Base-by-base conservation (phyloP, 2,797 vertebrate genomes). In the Acanthornis magna region DNA sequence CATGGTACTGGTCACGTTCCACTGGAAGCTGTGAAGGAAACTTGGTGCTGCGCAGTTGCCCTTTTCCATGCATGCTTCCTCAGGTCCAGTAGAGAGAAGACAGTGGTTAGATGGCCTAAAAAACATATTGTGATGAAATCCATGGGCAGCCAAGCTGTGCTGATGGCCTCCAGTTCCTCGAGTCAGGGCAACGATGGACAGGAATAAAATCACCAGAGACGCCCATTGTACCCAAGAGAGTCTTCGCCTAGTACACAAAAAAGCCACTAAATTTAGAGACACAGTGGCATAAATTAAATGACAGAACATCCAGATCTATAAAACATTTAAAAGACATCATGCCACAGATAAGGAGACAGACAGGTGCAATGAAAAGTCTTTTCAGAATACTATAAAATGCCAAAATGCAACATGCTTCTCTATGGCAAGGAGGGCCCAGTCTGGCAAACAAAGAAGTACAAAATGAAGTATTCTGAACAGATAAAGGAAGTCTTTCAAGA, bases 181-280 rank as follows among this genome's bases (percentile, higher is more conserved):
- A 27, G 98, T 99, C 91, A 99, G 97, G 60, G 99, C 98, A 96
- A 99, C 98, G 16, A 99, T 99, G 92, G 99, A 98, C 51, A 99
- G 97, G 97, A 99, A 99, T 27, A 99, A 98, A 96, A 99, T 98
- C 48, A 99, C 82, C 48, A 99, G 97, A 40, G 99, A 98, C 3
- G 99, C 99, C 99, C 99, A 99, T 62, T 99, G 99, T 65, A 99
- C 98, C 98, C 98, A 98, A 78, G 98, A 99, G 86, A 99, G 97
- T 61, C 97, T 98, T 94, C 98, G 98, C 98, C 99, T 99, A 95
- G 79, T 5, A 96, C 89, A 97, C 84, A 97, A 85, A 95, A 97
- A 90, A 96, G 75, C 83, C 94, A 82, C 23, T n/a, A 47, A 50
- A 42, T 70, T 97, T 71, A 95, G 88, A 94, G 75, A 93, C 40